These are phyloP conservation scores for Dissostichus mawsoni DNA, from an alignment of 2,113 vertebrate species.

Conservation along the genomic window DNA sequence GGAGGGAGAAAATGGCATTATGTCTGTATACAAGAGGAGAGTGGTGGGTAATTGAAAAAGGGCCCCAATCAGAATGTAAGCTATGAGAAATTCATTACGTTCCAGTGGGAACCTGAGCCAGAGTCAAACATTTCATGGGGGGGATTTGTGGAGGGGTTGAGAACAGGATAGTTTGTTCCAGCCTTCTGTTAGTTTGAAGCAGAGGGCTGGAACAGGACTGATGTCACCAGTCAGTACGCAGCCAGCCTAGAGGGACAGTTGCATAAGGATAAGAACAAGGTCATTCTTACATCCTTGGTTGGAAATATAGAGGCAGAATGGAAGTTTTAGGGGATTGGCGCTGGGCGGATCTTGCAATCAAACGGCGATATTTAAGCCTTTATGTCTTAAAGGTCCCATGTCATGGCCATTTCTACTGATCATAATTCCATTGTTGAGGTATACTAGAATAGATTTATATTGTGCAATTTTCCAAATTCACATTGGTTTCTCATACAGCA, in stretches of 20 bases:
- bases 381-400: too few species aligned
- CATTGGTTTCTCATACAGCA: too few species aligned
- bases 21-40: constrained; percentile 55
- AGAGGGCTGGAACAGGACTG: not conserved
- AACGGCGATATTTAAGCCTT: too few species aligned
- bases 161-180: constrained; percentile 1
- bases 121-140: constrained; percentile 24
- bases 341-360: not conserved
- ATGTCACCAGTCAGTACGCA: constrained; percentile 1
- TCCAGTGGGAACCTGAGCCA: constrained; percentile 23
- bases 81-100: constrained; percentile 57
- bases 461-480: too few species aligned
- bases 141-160: not conserved
- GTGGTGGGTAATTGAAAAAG: constrained; percentile 59
- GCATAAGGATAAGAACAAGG: constrained; percentile 6
- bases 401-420: too few species aligned
- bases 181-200: too few species aligned
- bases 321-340: not conserved
- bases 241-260: constrained; percentile 13
- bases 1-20: constrained; percentile 52
- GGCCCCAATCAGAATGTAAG: constrained; percentile 62
- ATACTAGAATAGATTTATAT: too few species aligned
- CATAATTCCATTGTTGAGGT: too few species aligned
- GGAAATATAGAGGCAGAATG: not conserved
- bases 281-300: constrained; percentile 20